A percentile compares a stretch with the other conserved stretches of the same genome.
These are phyloP conservation scores for Luperina nickerlii DNA, from an alignment of 2,888 invertebrate genomes.

Conservation along the genomic window DNA sequence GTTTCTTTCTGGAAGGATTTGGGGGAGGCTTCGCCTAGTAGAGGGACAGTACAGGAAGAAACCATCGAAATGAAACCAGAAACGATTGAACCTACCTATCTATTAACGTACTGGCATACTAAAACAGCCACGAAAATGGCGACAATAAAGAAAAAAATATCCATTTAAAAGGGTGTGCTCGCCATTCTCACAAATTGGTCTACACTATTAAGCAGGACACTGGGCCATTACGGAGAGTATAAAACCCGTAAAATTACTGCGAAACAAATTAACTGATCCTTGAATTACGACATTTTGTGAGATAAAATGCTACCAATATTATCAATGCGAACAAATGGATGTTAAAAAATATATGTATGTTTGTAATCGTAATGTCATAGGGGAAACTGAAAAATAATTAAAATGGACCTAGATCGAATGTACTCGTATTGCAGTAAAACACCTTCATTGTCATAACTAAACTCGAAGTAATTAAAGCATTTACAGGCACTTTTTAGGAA, in stretches of 20 bases:
- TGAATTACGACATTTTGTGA: constrained; percentile 7
- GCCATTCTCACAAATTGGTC: constrained; percentile 50
- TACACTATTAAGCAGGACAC: constrained; percentile 53
- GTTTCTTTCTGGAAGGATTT: not conserved
- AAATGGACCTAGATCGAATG: not conserved
- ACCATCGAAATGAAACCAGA: too few species aligned
- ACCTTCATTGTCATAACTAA: not conserved
- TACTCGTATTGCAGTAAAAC: not conserved
- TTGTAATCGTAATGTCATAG: not conserved
- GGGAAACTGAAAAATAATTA: not conserved
- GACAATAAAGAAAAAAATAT: constrained; percentile 6
- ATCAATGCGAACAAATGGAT: not conserved
- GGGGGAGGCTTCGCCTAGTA: not conserved
- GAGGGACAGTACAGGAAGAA: too few species aligned
- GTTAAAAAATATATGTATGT: not conserved
- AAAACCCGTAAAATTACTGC: constrained; percentile 47
- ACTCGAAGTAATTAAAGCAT: too few species aligned
- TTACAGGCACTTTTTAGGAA: too few species aligned
- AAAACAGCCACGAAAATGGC: not conserved
- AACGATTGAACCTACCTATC: not conserved
- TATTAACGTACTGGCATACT: not conserved
- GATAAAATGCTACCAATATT: constrained; percentile 7
- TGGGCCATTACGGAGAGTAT: constrained; percentile 41
- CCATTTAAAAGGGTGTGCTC: constrained; percentile 31
- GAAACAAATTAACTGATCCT: constrained; percentile 31